Conservation (phyloP, 2,797 vertebrate species). For the Picus viridis region DNA sequence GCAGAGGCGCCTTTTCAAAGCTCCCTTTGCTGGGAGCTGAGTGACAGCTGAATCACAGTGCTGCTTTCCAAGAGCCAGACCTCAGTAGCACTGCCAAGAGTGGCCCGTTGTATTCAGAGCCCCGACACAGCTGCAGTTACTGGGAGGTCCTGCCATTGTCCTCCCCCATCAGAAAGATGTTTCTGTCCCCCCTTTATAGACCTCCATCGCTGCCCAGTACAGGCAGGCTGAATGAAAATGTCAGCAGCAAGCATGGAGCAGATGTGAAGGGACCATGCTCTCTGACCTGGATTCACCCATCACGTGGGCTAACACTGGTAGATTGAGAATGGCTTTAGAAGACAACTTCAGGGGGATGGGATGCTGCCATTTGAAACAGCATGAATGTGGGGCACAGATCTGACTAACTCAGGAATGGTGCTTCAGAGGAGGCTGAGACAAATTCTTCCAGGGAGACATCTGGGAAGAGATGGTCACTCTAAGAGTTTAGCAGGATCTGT, state of each 20-base stretch:
- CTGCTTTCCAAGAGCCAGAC: conserved; percentile 86
- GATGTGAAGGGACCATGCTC: conserved; percentile 74
- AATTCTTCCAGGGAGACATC: not conserved
- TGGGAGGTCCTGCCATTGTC: conserved; percentile 92
- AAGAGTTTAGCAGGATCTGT: not conserved
- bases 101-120: conserved; percentile 81
- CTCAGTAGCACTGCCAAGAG: conserved; percentile 75
- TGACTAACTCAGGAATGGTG: not conserved
- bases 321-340: not conserved
- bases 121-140: conserved; percentile 87
- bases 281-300: conserved; percentile 66
- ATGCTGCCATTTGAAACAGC: not conserved
- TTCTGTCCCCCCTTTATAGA: conserved; percentile 79
- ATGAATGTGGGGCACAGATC: not conserved
- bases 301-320: conserved; percentile 20
- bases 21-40: conserved; percentile 85
- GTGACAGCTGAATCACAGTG: conserved; percentile 92
- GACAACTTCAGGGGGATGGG: conserved; percentile 54
- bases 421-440: not conserved
- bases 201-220: conserved; percentile 79
- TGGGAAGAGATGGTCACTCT: not conserved
- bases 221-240: conserved; percentile 76
- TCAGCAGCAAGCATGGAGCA: conserved; percentile 79
- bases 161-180: conserved; percentile 77
- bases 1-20: conserved; percentile 83